Base-by-base conservation (phyloP, 2,888 invertebrate genomes). In the Xestobium rufovillosum region DNA sequence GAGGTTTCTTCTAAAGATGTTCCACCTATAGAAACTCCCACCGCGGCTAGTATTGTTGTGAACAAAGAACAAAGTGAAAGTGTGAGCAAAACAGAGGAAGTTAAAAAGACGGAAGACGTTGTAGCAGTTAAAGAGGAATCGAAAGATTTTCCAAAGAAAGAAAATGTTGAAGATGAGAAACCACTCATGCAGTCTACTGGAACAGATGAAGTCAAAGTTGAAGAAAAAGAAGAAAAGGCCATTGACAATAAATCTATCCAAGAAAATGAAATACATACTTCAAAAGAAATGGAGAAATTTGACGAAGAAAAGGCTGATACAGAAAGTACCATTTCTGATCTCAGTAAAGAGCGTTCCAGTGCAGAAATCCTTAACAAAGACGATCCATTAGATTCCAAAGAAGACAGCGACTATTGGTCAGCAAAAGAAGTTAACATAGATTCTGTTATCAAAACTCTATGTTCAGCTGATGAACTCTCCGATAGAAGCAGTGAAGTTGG, bases 391-490 rank as follows among this genome's bases (percentile, higher is more conserved):
- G 72, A 72, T 50, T 71, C 71, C 17, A 75, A 80, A 47, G 81
- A 83, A 51, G 83, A 82, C 55, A 78, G 75, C 51, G 82, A 82
- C 58, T 80, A 78, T 49, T 85, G 84, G 84, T 80, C 80, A 19
- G 79, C 80, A 3, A 83, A 83, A 60, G 84, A 84, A 54, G 72
- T 83, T 1, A 84, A 83, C 53, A 82, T 84, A 45, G 84, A 85
- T 48, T 84, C 84, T 12, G 85, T 86, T 2, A 85, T 86, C 43
- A 84, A 85, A 61, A 80, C 80, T 1, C 60, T 81, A 26, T 80
- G 80, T 59, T 67, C 69, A 3, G 63, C 60, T 6, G 70, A 70
- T 45, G 67, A 68, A 45, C 42, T 64, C 25, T 65, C 64, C 2
- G 64, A 67, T 46, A 61, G 61, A 14, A 60, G 61, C 31, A 59